These are phyloP conservation scores for Oasisia sp. DNA, from an alignment of 2,888 invertebrate species.

Conservation along the genomic window DNA sequence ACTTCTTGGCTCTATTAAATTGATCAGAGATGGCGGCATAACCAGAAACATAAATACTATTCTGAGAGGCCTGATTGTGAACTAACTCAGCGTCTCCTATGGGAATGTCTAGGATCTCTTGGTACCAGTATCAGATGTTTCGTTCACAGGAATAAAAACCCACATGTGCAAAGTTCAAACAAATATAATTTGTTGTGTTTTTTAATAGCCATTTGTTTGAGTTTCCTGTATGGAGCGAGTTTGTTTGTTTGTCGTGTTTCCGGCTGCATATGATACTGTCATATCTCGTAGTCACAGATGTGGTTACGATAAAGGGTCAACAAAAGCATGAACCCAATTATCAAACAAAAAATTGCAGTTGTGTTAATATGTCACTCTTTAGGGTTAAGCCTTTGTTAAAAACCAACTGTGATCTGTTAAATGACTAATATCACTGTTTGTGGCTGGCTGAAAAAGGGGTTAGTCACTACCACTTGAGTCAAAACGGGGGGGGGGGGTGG, in stretches of 20 bases:
- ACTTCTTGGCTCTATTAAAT: too few relatives aligned
- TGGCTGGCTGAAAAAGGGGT: not conserved
- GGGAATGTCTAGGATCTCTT: not conserved
- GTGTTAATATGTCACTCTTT: not conserved
- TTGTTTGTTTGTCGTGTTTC: not conserved
- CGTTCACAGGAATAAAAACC: not conserved
- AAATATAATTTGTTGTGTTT: not conserved
- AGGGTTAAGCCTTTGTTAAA: not conserved
- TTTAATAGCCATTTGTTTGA: not conserved
- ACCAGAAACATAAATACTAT: too few relatives aligned
- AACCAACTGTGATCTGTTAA: not conserved
- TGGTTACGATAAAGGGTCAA: conserved; percentile 17
- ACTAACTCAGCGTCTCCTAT: not conserved
- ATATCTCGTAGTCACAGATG: not conserved
- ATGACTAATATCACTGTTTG: not conserved
- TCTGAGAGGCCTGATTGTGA: not conserved
- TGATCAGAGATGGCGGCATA: too few relatives aligned
- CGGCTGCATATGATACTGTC: not conserved
- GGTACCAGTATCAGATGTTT: not conserved
- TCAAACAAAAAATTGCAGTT: not conserved
- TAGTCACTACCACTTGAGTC: not conserved
- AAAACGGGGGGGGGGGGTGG: too few relatives aligned
- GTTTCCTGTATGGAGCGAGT: not conserved
- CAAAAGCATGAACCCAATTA: not conserved
- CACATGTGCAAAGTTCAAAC: not conserved